These are phyloP conservation scores for Pangasius djambal DNA, from an alignment of 2,797 vertebrate genomes.

Conservation along the genomic window DNA sequence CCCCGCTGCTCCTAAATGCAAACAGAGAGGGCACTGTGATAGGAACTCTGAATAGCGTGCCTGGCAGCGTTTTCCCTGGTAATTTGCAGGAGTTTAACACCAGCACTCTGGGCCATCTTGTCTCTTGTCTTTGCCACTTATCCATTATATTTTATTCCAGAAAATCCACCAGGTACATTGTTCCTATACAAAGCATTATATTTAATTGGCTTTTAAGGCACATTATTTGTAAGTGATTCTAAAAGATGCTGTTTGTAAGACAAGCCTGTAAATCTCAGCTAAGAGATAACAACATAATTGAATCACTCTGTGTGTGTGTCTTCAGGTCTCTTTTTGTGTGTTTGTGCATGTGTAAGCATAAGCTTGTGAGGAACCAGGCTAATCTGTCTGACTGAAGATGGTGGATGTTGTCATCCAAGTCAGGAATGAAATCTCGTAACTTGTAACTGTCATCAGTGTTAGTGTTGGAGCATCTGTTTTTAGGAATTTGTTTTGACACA, in stretches of 20 bases:
- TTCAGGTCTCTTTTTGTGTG: neutral
- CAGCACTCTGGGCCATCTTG: slow-evolving; percentile 3
- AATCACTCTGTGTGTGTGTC: slow-evolving; percentile 15
- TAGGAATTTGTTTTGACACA: slow-evolving; percentile 25
- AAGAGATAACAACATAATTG: slow-evolving; percentile 7
- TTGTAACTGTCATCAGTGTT: neutral
- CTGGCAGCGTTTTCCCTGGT: neutral
- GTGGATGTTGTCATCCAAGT: neutral
- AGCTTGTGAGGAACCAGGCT: neutral
- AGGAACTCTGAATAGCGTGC: slow-evolving; percentile 13
- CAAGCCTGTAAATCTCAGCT: slow-evolving; percentile 12
- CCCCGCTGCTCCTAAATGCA: slow-evolving; percentile 13
- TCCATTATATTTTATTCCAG: neutral
- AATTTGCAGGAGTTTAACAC: slow-evolving; percentile 28
- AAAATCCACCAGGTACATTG: neutral
- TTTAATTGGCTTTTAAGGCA: neutral
- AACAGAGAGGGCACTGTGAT: slow-evolving; percentile 2
- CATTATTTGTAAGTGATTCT: slow-evolving; percentile 1
- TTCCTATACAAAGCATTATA: neutral
- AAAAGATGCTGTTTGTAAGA: neutral
- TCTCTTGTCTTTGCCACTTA: slow-evolving; percentile 2
- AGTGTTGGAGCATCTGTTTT: neutral
- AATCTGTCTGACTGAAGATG: neutral
- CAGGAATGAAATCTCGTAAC: neutral
- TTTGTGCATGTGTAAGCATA: neutral